Evolutionary conservation across 2,113 vertebrate species (phyloP).

Genomic region (Rutilus rutilus): DNA sequence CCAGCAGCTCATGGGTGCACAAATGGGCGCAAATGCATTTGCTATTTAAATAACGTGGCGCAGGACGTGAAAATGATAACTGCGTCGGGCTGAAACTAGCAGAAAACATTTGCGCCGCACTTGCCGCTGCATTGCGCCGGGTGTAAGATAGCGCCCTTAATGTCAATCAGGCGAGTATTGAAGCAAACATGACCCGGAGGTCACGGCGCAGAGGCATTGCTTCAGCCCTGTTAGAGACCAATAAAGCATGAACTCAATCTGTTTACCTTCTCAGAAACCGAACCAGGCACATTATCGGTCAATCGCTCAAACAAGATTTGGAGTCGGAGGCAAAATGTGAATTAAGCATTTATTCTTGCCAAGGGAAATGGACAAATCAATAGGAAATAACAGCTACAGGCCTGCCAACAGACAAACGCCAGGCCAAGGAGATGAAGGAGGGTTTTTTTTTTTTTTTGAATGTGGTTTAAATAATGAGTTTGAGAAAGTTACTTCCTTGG

Average conservation of each 20-base stretch:
- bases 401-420: not conserved
- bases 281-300: slow-evolving; percentile 13
- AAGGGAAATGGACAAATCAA: slow-evolving; percentile 33
- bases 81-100: too few relatives aligned
- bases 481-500: slow-evolving; percentile 4
- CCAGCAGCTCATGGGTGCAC: too few relatives aligned
- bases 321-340: slow-evolving; percentile 14
- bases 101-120: too few relatives aligned
- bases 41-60: too few relatives aligned
- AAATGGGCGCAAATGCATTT: too few relatives aligned
- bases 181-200: not conserved
- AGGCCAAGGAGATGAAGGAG: not conserved
- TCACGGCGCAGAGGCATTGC: too few relatives aligned
- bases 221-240: too few relatives aligned
- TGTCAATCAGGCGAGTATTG: not conserved
- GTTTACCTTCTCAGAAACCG: slow-evolving; percentile 9
- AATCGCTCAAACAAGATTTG: slow-evolving; percentile 29
- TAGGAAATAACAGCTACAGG: slow-evolving; percentile 13
- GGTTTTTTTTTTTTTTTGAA: slow-evolving; percentile 2
- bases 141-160: too few relatives aligned
- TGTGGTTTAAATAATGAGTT: slow-evolving; percentile 25
- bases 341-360: slow-evolving; percentile 45
- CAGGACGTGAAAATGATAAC: too few relatives aligned
- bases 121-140: too few relatives aligned
- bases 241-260: not conserved